A percentile compares a stretch with the other conserved stretches of the same genome.
These are phyloP conservation scores for Megaptera novaeangliae DNA, from an alignment of 2,113 vertebrate species.

Conservation along the genomic window DNA sequence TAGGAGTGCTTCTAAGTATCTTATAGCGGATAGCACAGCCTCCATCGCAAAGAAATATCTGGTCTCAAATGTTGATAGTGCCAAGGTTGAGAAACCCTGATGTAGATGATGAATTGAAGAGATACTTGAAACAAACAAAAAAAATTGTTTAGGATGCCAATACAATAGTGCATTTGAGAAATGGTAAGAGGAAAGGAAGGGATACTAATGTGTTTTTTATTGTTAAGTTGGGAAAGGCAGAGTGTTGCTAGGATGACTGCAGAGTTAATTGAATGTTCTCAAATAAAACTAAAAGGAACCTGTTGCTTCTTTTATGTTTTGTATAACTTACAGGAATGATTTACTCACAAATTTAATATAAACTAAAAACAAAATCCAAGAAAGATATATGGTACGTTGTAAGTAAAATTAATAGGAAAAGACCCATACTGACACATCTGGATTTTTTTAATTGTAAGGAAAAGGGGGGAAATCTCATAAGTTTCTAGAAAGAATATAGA, in stretches of 20 bases:
- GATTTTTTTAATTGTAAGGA: background rate
- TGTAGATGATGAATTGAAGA: background rate
- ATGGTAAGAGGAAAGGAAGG: background rate
- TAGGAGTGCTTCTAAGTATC: background rate
- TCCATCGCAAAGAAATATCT: background rate
- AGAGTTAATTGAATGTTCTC: background rate
- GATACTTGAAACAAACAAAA: background rate
- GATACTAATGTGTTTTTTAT: background rate
- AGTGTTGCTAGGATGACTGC: background rate
- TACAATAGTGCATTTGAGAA: background rate
- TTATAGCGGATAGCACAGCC: background rate
- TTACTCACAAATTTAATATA: background rate
- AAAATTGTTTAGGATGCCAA: background rate
- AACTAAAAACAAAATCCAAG: background rate
- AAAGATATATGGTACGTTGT: background rate
- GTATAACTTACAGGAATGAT: background rate
- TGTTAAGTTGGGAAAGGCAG: background rate
- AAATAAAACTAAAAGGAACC: background rate
- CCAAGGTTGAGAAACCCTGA: background rate
- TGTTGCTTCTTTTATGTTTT: background rate
- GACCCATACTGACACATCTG: background rate
- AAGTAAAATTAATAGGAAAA: background rate
- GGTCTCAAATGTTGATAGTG: background rate
- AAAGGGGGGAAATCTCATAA: background rate
- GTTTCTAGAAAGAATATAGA: background rate